Percentiles rank a stretch among this genome's conserved stretches.
Conservation (phyloP, 1,140 invertebrate genomes). For the Oedothorax gibbosus region DNA sequence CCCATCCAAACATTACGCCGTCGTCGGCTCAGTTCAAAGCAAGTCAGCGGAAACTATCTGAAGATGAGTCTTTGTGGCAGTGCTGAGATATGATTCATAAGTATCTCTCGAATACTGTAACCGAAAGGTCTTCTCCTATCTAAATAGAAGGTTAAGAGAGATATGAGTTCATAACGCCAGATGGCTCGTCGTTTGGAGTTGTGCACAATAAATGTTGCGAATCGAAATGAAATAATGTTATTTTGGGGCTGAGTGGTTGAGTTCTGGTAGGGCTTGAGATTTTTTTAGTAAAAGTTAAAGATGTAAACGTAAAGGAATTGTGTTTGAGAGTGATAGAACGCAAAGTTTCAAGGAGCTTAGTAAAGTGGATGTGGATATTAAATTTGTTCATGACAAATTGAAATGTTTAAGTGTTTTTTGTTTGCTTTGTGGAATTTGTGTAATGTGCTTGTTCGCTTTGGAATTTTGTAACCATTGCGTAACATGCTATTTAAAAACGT, state of each 20-base stretch:
- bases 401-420: too few species aligned
- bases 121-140: constrained; percentile 13
- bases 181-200: constrained; percentile 10
- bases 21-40: constrained; percentile 26
- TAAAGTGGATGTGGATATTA: too few species aligned
- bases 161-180: constrained; percentile 8
- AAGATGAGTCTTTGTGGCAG: too few species aligned
- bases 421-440: too few species aligned
- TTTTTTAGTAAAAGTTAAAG: not conserved
- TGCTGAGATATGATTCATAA: not conserved
- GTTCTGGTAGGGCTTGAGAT: not conserved
- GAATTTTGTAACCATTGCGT: too few species aligned
- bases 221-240: constrained; percentile 12
- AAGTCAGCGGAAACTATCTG: constrained; percentile 10
- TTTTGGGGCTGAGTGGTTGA: constrained; percentile 3
- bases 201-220: constrained; percentile 16
- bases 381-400: too few species aligned
- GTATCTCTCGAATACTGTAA: not conserved
- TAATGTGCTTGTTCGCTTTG: too few species aligned
- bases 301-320: too few species aligned
- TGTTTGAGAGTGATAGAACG: too few species aligned
- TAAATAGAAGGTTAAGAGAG: constrained; percentile 10
- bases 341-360: too few species aligned
- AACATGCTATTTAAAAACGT: too few species aligned
- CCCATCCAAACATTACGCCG: too few species aligned